A percentile compares a stretch with the other conserved stretches of the same genome.
phyloP scores from a whole-genome alignment of 2,797 vertebrate species.

The Anguilla anguilla region DNA sequence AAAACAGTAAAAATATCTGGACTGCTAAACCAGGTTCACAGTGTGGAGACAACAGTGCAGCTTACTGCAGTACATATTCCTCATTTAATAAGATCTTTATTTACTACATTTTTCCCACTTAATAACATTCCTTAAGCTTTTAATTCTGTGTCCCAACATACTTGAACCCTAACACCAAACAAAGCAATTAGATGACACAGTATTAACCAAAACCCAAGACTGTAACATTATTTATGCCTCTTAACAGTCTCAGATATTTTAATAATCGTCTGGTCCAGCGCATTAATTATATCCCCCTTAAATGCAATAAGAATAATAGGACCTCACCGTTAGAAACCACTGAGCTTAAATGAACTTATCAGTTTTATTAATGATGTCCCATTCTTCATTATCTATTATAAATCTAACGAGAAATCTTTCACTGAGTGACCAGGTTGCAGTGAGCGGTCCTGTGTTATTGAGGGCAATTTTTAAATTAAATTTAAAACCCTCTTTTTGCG shows the following conservation, averaged over 20 bases:
- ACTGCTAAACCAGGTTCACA: neutral
- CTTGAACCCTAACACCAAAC: conserved; percentile 31
- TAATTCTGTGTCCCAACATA: conserved; percentile 25
- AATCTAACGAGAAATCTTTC: conserved; percentile 81
- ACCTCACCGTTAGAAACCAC: conserved; percentile 79
- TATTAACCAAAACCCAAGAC: conserved; percentile 53
- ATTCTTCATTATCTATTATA: conserved; percentile 86
- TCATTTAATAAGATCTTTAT: neutral
- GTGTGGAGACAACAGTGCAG: neutral
- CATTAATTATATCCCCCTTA: conserved; percentile 86
- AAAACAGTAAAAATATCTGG: neutral
- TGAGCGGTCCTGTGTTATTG: conserved; percentile 76
- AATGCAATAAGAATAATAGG: conserved; percentile 92
- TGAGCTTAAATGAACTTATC: conserved; percentile 87
- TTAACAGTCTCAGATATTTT: conserved; percentile 77
- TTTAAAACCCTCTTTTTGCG: conserved; percentile 78
- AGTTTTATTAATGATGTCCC: conserved; percentile 90
- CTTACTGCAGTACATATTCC: neutral
- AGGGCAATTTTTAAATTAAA: conserved; percentile 92
- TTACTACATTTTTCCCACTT: neutral
- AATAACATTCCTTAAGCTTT: conserved; percentile 15
- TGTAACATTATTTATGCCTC: conserved; percentile 68
- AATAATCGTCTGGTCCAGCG: conserved; percentile 67
- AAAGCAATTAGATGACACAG: conserved; percentile 33
- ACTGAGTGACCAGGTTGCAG: conserved; percentile 76